Conservation (phyloP, 2,888 invertebrate species). For the Cataglyphis altisquamis region DNA sequence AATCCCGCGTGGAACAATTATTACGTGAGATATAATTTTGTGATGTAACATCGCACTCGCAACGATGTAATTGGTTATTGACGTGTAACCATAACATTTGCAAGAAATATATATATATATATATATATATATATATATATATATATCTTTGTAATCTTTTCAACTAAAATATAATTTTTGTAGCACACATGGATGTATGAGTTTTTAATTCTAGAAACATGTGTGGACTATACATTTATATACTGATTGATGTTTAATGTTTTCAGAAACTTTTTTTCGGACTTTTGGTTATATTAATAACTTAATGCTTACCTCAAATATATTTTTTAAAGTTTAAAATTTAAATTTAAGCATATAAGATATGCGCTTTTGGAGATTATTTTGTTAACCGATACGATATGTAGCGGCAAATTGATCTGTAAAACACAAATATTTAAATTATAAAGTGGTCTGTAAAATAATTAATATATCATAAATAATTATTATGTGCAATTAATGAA, state of each 20-base stretch:
- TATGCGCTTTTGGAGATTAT: background rate
- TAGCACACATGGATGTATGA: background rate
- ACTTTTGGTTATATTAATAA: background rate
- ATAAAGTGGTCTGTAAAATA: background rate
- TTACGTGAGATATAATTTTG: slow-evolving; percentile 58
- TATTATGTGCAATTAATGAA: background rate
- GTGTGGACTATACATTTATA: background rate
- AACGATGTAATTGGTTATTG: slow-evolving; percentile 38
- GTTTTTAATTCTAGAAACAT: background rate
- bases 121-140: no score
- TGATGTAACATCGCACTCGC: background rate
- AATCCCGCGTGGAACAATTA: slow-evolving; percentile 64
- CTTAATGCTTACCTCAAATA: slow-evolving; percentile 4
- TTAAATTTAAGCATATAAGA: background rate
- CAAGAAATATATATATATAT: background rate
- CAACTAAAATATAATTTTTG: slow-evolving; percentile 11
- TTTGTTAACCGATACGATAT: background rate
- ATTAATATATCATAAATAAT: slow-evolving; percentile 1
- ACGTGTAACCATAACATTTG: slow-evolving; percentile 30
- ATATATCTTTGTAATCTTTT: slow-evolving; percentile 16
- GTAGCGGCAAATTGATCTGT: background rate
- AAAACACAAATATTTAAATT: background rate
- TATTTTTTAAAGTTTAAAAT: background rate
- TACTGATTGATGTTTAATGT: background rate
- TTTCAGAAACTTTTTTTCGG: background rate